Evolutionary conservation across 1,140 invertebrate species (phyloP).

Genomic region (Ceratina calcarata): DNA sequence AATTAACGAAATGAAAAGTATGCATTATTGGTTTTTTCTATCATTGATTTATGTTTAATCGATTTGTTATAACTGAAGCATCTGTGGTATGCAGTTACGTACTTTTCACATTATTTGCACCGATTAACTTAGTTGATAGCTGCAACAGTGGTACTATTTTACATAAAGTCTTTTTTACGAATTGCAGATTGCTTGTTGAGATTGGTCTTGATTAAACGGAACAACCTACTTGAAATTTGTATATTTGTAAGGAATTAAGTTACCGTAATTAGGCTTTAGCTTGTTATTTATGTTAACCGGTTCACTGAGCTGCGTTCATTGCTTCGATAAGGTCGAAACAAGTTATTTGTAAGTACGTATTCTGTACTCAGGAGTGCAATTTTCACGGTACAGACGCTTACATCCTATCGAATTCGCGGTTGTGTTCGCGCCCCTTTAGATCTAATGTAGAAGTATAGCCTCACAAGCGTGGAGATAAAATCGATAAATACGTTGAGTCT

Average conservation of each 20-base stretch:
- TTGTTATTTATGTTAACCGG: slow-evolving; percentile 37
- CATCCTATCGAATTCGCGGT: neutral
- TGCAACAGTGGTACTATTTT: too few species aligned
- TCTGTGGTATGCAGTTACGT: too few species aligned
- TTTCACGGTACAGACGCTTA: neutral
- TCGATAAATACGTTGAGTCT: neutral
- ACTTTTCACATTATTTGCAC: too few species aligned
- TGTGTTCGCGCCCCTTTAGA: neutral
- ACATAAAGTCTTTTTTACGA: neutral
- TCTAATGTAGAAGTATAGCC: neutral
- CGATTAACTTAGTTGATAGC: too few species aligned
- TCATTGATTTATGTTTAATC: neutral
- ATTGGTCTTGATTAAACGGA: neutral
- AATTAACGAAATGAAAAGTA: neutral
- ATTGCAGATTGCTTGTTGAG: too few species aligned
- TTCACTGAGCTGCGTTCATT: slow-evolving; percentile 14
- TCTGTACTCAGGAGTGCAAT: neutral
- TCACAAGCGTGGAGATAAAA: slow-evolving; percentile 8
- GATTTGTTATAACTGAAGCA: too few species aligned
- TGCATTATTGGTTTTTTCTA: neutral
- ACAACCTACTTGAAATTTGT: neutral
- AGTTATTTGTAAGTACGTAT: neutral
- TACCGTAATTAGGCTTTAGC: slow-evolving; percentile 17
- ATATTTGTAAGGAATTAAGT: slow-evolving; percentile 4
- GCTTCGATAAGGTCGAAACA: slow-evolving; percentile 9